Conservation (phyloP, 2,888 invertebrate species). For the Pseudolycoriella hygida region DNA sequence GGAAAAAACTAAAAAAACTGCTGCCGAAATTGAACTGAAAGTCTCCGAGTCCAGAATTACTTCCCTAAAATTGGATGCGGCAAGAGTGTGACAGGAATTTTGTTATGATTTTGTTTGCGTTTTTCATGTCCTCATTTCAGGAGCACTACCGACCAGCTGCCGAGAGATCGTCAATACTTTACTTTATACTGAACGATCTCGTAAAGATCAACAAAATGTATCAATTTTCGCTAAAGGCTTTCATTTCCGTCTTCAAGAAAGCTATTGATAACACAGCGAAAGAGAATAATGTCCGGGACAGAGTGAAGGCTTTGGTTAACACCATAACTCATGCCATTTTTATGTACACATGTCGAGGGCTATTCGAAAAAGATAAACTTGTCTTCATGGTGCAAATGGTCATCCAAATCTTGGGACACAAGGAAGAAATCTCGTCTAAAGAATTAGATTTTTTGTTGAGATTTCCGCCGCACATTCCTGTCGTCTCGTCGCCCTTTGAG, state of each 20-base stretch:
- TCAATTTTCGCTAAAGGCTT: slow-evolving; percentile 89
- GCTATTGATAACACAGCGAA: slow-evolving; percentile 55
- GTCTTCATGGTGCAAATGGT: slow-evolving; percentile 81
- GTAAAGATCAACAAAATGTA: slow-evolving; percentile 89
- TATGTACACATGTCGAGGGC: slow-evolving; percentile 74
- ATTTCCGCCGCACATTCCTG: slow-evolving; percentile 65
- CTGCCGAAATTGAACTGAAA: slow-evolving; percentile 75
- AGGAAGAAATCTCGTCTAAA: slow-evolving; percentile 42
- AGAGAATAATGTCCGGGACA: slow-evolving; percentile 46
- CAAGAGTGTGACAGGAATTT: slow-evolving; percentile 33
- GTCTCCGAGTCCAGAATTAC: slow-evolving; percentile 79
- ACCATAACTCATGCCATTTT: slow-evolving; percentile 76
- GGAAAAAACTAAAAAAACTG: slow-evolving; percentile 85
- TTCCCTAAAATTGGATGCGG: slow-evolving; percentile 75
- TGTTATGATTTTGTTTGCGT: too few species aligned
- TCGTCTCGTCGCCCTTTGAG: slow-evolving; percentile 54
- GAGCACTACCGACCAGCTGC: slow-evolving; percentile 80
- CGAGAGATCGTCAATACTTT: slow-evolving; percentile 70
- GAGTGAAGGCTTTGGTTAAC: slow-evolving; percentile 65
- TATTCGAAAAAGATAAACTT: slow-evolving; percentile 84
- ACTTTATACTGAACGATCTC: slow-evolving; percentile 85
- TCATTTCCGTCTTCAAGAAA: slow-evolving; percentile 79
- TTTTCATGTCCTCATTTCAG: too few species aligned
- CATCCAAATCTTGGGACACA: slow-evolving; percentile 36
- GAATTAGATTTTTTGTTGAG: slow-evolving; percentile 82